Conservation (phyloP, 2,888 invertebrate species). For the Geotrupes spiniger region DNA sequence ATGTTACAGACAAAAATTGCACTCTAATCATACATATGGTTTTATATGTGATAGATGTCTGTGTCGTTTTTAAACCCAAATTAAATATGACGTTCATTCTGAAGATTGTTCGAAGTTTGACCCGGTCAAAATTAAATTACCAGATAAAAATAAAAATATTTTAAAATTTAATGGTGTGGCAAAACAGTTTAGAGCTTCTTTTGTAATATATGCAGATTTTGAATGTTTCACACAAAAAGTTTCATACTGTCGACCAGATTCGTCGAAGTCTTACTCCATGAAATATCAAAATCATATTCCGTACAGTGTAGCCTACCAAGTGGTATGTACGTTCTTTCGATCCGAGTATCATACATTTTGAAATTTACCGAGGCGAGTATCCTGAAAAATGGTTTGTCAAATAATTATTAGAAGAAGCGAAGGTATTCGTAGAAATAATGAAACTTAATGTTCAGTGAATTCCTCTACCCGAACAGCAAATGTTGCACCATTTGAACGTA, state of each 20-base stretch:
- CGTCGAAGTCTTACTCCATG: neutral
- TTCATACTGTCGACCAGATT: neutral
- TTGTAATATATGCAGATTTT: slow-evolving; percentile 13
- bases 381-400: slow-evolving; percentile 11
- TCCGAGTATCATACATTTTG: neutral
- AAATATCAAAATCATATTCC: slow-evolving; percentile 9
- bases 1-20: neutral
- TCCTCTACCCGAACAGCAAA: neutral
- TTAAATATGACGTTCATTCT: slow-evolving; percentile 1
- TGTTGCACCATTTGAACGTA: too few species aligned
- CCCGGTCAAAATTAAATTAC: slow-evolving; percentile 12
- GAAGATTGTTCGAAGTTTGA: slow-evolving; percentile 11
- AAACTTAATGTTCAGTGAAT: neutral
- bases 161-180: neutral
- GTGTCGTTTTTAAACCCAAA: slow-evolving; percentile 2
- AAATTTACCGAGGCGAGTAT: slow-evolving; percentile 1
- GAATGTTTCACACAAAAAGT: slow-evolving; percentile 10
- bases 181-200: slow-evolving; percentile 6
- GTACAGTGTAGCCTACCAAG: slow-evolving; percentile 11
- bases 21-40: neutral
- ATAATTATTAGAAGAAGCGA: neutral
- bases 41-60: slow-evolving; percentile 8
- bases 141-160: neutral
- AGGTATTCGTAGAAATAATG: neutral
- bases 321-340: slow-evolving; percentile 10